A percentile compares a stretch with the other conserved stretches of the same genome.
These are phyloP conservation scores for Dermochelys coriacea DNA, from an alignment of 2,797 vertebrate genomes.

Conservation along the genomic window DNA sequence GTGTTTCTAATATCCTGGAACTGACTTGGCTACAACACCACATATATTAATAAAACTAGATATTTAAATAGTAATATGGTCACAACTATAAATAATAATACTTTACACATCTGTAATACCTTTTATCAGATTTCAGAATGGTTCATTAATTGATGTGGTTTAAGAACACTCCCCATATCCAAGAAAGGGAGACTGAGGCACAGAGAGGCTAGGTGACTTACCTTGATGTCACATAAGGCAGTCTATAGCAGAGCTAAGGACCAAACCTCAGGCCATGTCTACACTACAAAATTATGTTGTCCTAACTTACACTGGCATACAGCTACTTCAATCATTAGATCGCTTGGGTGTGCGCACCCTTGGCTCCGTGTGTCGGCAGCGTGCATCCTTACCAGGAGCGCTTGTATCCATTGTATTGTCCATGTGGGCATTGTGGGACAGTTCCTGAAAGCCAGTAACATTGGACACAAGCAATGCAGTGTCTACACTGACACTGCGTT, in stretches of 20 bases:
- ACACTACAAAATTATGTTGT: not conserved
- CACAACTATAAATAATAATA: not conserved
- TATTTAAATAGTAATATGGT: not conserved
- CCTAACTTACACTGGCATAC: too few species aligned
- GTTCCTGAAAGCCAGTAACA: not conserved
- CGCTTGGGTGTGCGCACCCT: not conserved
- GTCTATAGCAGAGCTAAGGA: rapidly evolving
- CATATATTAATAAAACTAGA: not conserved
- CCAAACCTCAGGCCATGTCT: not conserved
- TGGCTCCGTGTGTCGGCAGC: not conserved
- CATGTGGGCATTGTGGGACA: not conserved
- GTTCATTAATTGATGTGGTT: not conserved
- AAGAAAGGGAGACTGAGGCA: rapidly evolving
- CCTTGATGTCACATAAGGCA: not conserved
- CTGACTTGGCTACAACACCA: not conserved
- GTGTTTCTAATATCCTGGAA: not conserved
- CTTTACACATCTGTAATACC: not conserved
- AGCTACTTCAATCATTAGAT: not conserved
- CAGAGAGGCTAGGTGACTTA: rapidly evolving
- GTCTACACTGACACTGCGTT: not conserved
- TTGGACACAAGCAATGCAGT: not conserved
- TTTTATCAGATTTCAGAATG: not conserved
- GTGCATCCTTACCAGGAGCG: not conserved
- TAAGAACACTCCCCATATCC: not conserved
- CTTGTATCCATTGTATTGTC: not conserved